Evolutionary conservation across 2,888 invertebrate species (phyloP).

Genomic region (Cryptophagus acutangulus): DNA sequence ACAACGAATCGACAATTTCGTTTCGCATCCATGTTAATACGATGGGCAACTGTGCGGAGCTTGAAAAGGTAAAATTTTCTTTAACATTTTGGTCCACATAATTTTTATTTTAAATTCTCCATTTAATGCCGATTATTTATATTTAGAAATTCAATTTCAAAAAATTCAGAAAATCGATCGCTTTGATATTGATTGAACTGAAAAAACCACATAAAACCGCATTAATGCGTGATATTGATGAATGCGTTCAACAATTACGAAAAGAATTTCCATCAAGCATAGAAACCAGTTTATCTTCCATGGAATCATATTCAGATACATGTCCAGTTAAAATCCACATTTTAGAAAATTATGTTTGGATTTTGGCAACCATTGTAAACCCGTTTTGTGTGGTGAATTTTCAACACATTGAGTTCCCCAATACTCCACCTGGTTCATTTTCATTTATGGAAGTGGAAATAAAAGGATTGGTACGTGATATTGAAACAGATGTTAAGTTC

Average conservation of each 20-base stretch:
- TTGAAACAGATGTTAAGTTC: constrained; percentile 17
- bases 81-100: too few relatives aligned
- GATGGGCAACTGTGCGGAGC: too few relatives aligned
- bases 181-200: constrained; percentile 20
- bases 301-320: too few relatives aligned
- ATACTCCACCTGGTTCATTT: constrained; percentile 28
- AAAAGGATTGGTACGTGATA: neutral
- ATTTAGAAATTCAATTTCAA: constrained; percentile 19
- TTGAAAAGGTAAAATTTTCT: too few relatives aligned
- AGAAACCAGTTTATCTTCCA: too few relatives aligned
- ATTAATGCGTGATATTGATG: constrained; percentile 15
- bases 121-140: neutral
- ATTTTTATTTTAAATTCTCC: too few relatives aligned
- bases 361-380: too few relatives aligned
- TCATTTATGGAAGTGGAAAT: constrained; percentile 18
- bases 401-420: constrained; percentile 27
- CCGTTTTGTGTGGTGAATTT: constrained; percentile 27
- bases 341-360: too few relatives aligned
- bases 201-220: constrained; percentile 8
- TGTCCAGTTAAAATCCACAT: too few relatives aligned
- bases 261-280: constrained; percentile 1
- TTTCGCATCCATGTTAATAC: too few relatives aligned
- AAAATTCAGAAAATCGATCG: constrained; percentile 19
- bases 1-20: too few relatives aligned
- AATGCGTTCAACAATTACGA: constrained; percentile 11